Conservation (phyloP, 2,888 invertebrate species). For the Caradrina clavipalpis region DNA sequence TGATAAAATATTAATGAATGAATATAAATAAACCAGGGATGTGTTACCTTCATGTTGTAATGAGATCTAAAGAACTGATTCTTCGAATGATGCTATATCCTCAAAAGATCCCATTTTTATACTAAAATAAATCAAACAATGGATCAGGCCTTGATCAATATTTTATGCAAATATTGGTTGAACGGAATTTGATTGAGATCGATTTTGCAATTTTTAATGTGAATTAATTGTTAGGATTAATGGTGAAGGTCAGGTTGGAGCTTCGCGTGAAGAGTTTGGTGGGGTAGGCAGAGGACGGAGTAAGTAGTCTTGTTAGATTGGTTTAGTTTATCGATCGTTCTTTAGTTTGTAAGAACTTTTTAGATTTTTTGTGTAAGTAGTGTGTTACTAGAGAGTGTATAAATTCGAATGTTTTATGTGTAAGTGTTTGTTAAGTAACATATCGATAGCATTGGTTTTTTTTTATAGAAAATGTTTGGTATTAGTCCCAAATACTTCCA, state of each 20-base stretch:
- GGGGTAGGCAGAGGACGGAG: not conserved
- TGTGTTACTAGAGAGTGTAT: too few species aligned
- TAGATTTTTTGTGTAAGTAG: not conserved
- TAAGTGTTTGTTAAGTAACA: too few species aligned
- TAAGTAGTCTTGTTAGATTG: not conserved
- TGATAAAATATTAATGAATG: not conserved
- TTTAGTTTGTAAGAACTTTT: not conserved
- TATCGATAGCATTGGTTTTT: too few species aligned
- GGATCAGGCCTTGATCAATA: conserved; percentile 65
- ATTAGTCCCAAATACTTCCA: too few species aligned
- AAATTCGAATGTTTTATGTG: too few species aligned
- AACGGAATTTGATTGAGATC: conserved; percentile 59
- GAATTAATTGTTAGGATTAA: conserved; percentile 39
- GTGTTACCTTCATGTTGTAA: conserved; percentile 82
- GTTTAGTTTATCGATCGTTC: not conserved
- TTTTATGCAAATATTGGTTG: conserved; percentile 59
- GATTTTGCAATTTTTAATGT: conserved; percentile 65
- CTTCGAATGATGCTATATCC: conserved; percentile 73
- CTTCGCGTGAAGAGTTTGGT: conserved; percentile 20
- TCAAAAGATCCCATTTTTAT: conserved; percentile 73
- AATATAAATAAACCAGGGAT: conserved; percentile 8
- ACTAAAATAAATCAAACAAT: conserved; percentile 76
- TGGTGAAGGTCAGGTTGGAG: conserved; percentile 50
- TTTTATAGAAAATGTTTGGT: too few species aligned
- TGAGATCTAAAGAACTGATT: conserved; percentile 78